Conservation (phyloP, 2,888 invertebrate species). For the Platycheirus albimanus region DNA sequence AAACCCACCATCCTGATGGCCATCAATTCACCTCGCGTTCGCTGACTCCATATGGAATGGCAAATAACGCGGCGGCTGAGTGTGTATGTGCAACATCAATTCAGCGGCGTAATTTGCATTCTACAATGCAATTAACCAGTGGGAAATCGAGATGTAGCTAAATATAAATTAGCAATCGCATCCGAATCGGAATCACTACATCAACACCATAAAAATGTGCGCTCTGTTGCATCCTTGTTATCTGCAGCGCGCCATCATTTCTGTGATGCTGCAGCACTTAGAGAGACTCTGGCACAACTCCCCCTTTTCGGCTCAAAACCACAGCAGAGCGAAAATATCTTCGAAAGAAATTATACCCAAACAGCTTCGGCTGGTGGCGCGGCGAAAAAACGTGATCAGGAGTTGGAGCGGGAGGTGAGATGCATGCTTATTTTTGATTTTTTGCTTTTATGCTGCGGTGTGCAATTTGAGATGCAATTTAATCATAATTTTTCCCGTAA, state of each 20-base stretch:
- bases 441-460: slow-evolving; percentile 8
- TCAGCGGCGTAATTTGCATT: slow-evolving; percentile 71
- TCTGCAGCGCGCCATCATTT: slow-evolving; percentile 52
- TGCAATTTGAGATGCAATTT: slow-evolving; percentile 69
- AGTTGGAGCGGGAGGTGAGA: background rate
- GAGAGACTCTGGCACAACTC: slow-evolving; percentile 1
- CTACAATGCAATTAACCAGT: slow-evolving; percentile 71
- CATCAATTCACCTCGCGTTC: background rate
- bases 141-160: slow-evolving; percentile 67
- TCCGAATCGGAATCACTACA: slow-evolving; percentile 66
- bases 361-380: too few relatives aligned
- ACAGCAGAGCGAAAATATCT: background rate
- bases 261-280: slow-evolving; percentile 12
- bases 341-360: slow-evolving; percentile 23
- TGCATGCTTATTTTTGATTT: too few relatives aligned
- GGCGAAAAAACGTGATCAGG: background rate
- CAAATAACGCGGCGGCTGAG: too few relatives aligned
- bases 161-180: slow-evolving; percentile 73
- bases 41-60: too few relatives aligned
- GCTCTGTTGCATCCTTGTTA: slow-evolving; percentile 56
- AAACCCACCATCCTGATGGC: slow-evolving; percentile 5
- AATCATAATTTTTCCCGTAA: slow-evolving; percentile 72
- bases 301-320: background rate
- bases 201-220: slow-evolving; percentile 61
- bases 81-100: slow-evolving; percentile 46